phyloP scores from a whole-genome alignment of 2,888 invertebrate genomes.

The Spodoptera exigua region DNA sequence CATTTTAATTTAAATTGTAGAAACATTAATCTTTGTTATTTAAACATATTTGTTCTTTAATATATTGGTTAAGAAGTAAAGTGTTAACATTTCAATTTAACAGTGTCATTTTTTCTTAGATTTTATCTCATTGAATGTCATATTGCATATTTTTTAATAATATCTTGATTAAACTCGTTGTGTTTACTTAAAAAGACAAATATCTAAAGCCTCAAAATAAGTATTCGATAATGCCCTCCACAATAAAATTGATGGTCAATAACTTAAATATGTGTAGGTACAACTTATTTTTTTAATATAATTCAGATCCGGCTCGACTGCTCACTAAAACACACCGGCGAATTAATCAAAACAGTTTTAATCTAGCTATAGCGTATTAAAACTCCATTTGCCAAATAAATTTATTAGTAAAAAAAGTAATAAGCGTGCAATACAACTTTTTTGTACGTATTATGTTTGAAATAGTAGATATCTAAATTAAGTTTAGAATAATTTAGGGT shows the following conservation, averaged over 20 bases:
- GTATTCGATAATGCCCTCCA: neutral
- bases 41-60: constrained; percentile 22
- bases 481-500: too few species aligned
- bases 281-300: constrained; percentile 25
- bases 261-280: constrained; percentile 21
- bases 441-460: neutral
- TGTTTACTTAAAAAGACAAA: too few species aligned
- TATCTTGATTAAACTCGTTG: too few species aligned
- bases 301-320: constrained; percentile 53
- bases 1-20: constrained; percentile 49
- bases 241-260: neutral
- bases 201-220: too few species aligned
- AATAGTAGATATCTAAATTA: too few species aligned
- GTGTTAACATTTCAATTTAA: constrained; percentile 6
- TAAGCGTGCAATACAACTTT: neutral
- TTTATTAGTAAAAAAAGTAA: constrained; percentile 10
- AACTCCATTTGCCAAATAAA: constrained; percentile 18
- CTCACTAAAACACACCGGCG: constrained; percentile 29
- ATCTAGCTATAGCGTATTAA: constrained; percentile 14
- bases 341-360: constrained; percentile 40
- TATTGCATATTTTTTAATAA: too few species aligned
- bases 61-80: neutral
- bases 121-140: too few species aligned
- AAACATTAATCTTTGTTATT: constrained; percentile 40
- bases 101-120: too few species aligned